Evolutionary conservation across 64 coral and sea anemone species (phyloP).

Genomic region (Pocillopora damicornis): DNA sequence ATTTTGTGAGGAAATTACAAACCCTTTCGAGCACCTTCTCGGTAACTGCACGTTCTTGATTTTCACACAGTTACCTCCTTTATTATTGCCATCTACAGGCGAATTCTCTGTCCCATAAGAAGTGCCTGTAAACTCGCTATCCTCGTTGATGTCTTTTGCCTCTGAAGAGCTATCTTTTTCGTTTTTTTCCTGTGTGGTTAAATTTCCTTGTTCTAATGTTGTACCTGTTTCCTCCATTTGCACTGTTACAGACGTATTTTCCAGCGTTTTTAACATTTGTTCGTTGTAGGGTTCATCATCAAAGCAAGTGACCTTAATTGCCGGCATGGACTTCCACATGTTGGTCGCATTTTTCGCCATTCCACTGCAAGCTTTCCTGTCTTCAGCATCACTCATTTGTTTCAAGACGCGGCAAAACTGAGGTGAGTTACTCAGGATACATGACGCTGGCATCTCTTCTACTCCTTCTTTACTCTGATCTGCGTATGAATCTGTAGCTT

Average conservation of each 20-base stretch:
- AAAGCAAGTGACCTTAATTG: constrained; percentile 14
- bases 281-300: constrained; percentile 15
- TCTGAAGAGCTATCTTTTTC: background rate
- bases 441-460: background rate
- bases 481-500: background rate
- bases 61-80: background rate
- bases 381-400: background rate
- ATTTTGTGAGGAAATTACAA: background rate
- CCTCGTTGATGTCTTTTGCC: background rate
- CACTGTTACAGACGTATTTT: background rate
- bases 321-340: background rate
- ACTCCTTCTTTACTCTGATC: background rate
- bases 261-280: background rate
- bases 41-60: no score
- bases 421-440: background rate
- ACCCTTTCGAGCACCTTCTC: constrained; percentile 2
- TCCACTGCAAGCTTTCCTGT: background rate
- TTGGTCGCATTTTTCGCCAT: background rate
- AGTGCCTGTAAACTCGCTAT: background rate
- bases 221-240: background rate
- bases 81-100: background rate
- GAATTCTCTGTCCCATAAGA: background rate
- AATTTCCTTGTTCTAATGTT: background rate
- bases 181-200: background rate
- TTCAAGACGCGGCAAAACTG: constrained; percentile 12